Evolutionary conservation across 2,888 invertebrate genomes (phyloP), one percentile per base, ranked within the genome.

Genomic region (Acronicta leporina): DNA sequence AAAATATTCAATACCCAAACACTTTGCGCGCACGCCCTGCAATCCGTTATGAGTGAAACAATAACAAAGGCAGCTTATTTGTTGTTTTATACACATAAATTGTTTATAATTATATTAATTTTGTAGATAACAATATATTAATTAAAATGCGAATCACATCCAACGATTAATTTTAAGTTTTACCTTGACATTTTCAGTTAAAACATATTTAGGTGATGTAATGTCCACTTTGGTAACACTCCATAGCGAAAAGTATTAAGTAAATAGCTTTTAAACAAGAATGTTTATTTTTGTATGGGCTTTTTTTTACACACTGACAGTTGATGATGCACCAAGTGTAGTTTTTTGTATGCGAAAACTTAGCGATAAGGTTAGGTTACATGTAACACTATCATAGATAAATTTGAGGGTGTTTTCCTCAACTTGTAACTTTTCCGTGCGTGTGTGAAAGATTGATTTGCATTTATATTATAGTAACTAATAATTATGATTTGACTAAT

Each of bases 251-350:
- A 87, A 87, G 86, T 89, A 87, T 87, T 87, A 84, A 72, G 33
- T 62, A 43, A 86, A 68, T 73, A 86, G 83, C 77, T 81, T 83
- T 67, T 82, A 83, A 81, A 82, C 77, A 74, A 79, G 82, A 84
- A 81, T 68, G 81, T 87, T 91, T 92, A 92, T 92, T 92, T 92
- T 92, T 92, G 83, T 92, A 92, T 73, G 66, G 73, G 80, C 75
- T 81, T 88, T 89, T 87, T 80, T 88, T 86, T 77, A 75, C 68
- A 75, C 78, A 75, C 68, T 75, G 70, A 79, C 77, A 80, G 77
- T 77, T 70, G 72, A 79, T 73, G 77, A 83, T 82, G 87, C 89
- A 90, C 87, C 87, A 85, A 87, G 82, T 87, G 87, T 90, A 88
- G 55, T 72, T 66, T 83, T 87, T 87, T 88, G 84, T 87, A 88